Evolutionary conservation across 2,888 invertebrate species (phyloP).

Genomic region (Crocallis elinguaria): DNA sequence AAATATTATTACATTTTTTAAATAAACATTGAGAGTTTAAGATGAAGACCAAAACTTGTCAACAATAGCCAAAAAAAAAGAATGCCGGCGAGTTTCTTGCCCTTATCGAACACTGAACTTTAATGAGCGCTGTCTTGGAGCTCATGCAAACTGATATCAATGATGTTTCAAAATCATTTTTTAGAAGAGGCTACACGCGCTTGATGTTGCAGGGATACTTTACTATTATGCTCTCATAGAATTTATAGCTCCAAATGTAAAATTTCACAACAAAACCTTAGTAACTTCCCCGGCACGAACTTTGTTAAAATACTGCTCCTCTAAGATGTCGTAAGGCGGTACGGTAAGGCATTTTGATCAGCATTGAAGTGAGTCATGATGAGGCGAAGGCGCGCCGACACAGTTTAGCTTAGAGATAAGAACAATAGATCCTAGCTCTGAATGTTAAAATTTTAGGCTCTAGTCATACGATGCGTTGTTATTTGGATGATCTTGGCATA

Average conservation of each 20-base stretch:
- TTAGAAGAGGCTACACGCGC: neutral
- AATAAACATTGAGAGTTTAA: no score
- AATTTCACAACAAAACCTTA: conserved; percentile 57
- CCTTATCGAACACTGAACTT: no score
- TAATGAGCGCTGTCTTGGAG: no score
- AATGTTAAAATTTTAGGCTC: conserved; percentile 1
- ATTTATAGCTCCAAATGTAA: conserved; percentile 29
- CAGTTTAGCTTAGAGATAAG: conserved; percentile 39
- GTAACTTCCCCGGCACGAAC: conserved; percentile 63
- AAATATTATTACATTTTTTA: no score
- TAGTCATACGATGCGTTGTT: neutral
- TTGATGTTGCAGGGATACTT: no score
- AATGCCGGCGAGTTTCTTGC: no score
- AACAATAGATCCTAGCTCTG: conserved; percentile 42
- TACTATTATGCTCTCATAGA: no score
- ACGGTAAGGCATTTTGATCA: conserved; percentile 61
- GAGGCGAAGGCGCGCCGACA: conserved; percentile 44
- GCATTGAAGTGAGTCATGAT: conserved; percentile 37
- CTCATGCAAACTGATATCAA: no score
- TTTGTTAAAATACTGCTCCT: conserved; percentile 44
- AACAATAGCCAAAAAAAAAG: no score
- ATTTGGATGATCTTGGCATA: conserved; percentile 1
- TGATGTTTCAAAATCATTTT: neutral
- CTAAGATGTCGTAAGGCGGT: conserved; percentile 60
- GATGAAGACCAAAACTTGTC: no score